Evolutionary conservation across 2,888 invertebrate species (phyloP).

Genomic region (Cenopis cana): DNA sequence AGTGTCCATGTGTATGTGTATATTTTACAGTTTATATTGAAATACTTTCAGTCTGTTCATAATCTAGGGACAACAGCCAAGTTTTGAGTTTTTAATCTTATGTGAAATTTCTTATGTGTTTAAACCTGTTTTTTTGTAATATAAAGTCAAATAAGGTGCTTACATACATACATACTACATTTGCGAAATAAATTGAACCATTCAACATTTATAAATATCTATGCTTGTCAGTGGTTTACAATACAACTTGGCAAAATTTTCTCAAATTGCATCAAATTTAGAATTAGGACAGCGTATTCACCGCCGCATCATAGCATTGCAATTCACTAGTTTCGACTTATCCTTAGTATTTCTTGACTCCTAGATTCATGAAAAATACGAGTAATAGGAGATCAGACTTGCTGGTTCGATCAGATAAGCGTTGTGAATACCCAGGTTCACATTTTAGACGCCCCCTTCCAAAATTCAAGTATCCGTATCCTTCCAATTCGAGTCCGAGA

Average conservation of each 20-base stretch:
- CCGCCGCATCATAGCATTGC: background rate
- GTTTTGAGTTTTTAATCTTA: too few relatives aligned
- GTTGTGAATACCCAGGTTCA: background rate
- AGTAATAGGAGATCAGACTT: background rate
- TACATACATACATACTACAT: too few relatives aligned
- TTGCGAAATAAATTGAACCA: background rate
- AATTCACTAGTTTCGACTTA: background rate
- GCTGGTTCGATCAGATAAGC: background rate
- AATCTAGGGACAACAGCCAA: too few relatives aligned
- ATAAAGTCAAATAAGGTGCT: too few relatives aligned
- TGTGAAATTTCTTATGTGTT: too few relatives aligned
- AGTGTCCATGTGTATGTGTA: too few relatives aligned
- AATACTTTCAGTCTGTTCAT: too few relatives aligned
- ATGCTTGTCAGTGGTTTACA: background rate
- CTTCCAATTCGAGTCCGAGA: too few relatives aligned
- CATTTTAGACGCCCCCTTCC: background rate
- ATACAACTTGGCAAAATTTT: background rate
- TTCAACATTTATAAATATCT: background rate
- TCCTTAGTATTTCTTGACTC: background rate
- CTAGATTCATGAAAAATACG: background rate
- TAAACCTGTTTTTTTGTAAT: too few relatives aligned
- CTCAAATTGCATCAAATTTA: background rate
- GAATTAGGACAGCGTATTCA: slow-evolving; percentile 4
- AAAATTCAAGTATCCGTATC: too few relatives aligned
- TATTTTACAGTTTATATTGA: too few relatives aligned